These are phyloP conservation scores for Apamea epomidion DNA, from an alignment of 2,888 invertebrate genomes.

Conservation along the genomic window DNA sequence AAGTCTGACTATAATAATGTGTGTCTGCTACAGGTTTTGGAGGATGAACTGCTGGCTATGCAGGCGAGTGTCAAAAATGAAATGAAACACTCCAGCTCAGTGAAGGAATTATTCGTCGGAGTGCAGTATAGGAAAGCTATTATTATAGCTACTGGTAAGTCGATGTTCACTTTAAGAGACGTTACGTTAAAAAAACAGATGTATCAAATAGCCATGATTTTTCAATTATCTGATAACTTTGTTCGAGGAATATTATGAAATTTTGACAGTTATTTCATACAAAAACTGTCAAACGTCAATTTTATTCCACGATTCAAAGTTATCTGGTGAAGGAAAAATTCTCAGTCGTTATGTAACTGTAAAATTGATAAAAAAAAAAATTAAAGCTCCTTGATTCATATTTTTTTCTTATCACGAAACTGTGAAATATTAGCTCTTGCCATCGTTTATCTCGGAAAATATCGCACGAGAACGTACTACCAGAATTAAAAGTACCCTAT, in stretches of 20 bases:
- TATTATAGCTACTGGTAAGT: constrained; percentile 81
- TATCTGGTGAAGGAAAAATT: too few relatives aligned
- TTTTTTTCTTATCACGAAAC: background rate
- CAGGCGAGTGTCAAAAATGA: constrained; percentile 85
- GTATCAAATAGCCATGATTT: background rate
- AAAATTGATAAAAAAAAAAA: background rate
- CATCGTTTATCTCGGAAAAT: too few relatives aligned
- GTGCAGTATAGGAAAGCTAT: constrained; percentile 86
- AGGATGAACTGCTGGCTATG: constrained; percentile 75
- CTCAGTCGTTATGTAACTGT: background rate
- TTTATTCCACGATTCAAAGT: too few relatives aligned
- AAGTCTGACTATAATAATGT: background rate
- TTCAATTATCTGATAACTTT: too few relatives aligned
- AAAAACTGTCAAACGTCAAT: too few relatives aligned
- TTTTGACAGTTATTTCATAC: too few relatives aligned
- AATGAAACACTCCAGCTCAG: constrained; percentile 83
- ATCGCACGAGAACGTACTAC: too few relatives aligned
- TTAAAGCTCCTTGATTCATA: too few relatives aligned
- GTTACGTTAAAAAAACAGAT: background rate
- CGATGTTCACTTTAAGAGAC: background rate
- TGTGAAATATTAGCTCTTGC: background rate
- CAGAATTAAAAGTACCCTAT: too few relatives aligned
- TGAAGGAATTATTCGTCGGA: constrained; percentile 86
- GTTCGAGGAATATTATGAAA: too few relatives aligned
- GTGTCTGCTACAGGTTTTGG: constrained; percentile 72